phyloP scores from a whole-genome alignment of 2,797 vertebrate species.

The Chelon auratus region DNA sequence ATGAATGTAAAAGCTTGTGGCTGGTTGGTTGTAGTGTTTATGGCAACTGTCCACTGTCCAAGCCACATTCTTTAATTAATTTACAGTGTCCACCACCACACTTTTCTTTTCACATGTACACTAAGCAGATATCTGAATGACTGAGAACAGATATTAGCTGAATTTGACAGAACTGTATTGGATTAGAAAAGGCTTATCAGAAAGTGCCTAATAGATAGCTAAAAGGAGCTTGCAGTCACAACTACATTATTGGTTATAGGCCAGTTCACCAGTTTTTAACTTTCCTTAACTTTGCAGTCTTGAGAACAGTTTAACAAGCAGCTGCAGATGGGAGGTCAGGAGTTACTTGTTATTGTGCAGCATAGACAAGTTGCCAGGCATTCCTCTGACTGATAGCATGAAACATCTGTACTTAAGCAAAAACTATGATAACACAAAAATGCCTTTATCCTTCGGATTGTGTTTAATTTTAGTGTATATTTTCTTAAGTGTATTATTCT shows the following conservation, averaged over 20 bases:
- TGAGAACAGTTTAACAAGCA: constrained; percentile 34
- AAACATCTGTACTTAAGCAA: constrained; percentile 9
- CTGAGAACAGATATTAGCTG: too few relatives aligned
- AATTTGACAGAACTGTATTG: too few relatives aligned
- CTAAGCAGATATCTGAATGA: too few relatives aligned
- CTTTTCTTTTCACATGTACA: too few relatives aligned
- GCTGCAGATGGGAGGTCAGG: constrained; percentile 69
- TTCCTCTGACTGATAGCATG: constrained; percentile 56
- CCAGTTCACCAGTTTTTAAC: not conserved
- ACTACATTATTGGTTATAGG: not conserved
- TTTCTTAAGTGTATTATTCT: not conserved
- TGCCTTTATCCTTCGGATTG: constrained; percentile 1
- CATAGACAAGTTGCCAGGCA: constrained; percentile 54
- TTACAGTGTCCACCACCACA: too few relatives aligned
- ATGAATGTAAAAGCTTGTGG: not conserved
- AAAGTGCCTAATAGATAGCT: not conserved
- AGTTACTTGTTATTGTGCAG: constrained; percentile 44
- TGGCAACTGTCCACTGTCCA: too few relatives aligned
- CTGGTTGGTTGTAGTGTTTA: not conserved
- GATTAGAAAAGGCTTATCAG: too few relatives aligned
- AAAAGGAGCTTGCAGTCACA: not conserved
- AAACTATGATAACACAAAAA: not conserved
- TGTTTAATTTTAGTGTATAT: not conserved
- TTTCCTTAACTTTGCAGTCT: constrained; percentile 14
- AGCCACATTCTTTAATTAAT: too few relatives aligned